A percentile compares a stretch with the other conserved stretches of the same genome.
Evolutionary conservation across 2,888 invertebrate species (phyloP).

Genomic region (Brachypalpus laphriformis): DNA sequence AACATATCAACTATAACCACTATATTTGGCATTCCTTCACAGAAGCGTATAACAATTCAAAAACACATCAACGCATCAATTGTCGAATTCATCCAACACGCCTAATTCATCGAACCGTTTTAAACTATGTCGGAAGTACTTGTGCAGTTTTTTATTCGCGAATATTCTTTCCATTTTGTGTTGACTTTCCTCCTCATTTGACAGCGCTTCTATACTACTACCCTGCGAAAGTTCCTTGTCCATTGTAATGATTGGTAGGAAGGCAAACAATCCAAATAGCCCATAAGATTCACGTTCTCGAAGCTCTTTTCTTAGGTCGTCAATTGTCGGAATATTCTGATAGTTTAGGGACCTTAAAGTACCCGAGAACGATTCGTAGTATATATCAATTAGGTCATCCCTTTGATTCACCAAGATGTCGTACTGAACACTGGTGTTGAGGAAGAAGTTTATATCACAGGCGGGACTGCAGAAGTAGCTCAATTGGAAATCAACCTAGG

Average conservation of each 20-base stretch:
- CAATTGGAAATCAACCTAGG: constrained; percentile 77
- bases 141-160: constrained; percentile 76
- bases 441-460: constrained; percentile 80
- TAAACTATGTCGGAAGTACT: constrained; percentile 77
- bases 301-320: constrained; percentile 78
- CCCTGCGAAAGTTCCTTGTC: constrained; percentile 77
- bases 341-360: constrained; percentile 77
- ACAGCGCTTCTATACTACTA: constrained; percentile 77
- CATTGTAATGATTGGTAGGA: constrained; percentile 78
- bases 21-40: constrained; percentile 9
- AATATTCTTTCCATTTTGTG: constrained; percentile 76
- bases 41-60: neutral
- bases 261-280: constrained; percentile 77
- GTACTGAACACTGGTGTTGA: constrained; percentile 77
- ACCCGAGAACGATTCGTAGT: constrained; percentile 76
- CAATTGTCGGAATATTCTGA: constrained; percentile 77
- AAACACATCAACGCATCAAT: neutral
- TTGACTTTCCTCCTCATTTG: constrained; percentile 74
- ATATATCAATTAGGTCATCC: constrained; percentile 77
- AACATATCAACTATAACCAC: neutral
- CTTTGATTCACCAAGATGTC: constrained; percentile 76
- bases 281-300: constrained; percentile 79
- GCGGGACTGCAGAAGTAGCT: constrained; percentile 78
- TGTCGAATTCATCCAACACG: constrained; percentile 77
- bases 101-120: constrained; percentile 78